A percentile compares a stretch with the other conserved stretches of the same genome.
phyloP scores from a whole-genome alignment of 1,140 invertebrate species.

The Conopomorpha cramerella region DNA sequence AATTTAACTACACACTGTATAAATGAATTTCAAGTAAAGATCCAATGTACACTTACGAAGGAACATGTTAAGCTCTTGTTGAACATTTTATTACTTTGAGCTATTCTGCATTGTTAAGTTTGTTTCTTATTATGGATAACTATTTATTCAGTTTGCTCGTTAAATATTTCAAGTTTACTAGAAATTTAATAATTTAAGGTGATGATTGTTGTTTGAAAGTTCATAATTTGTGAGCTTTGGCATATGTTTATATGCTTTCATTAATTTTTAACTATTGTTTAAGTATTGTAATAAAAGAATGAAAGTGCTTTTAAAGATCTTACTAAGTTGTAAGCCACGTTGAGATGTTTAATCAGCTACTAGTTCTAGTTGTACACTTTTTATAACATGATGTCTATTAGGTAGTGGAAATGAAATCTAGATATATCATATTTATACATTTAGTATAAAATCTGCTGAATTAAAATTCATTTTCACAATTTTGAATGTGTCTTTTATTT shows the following conservation, averaged over 20 bases:
- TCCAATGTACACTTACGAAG: slow-evolving; percentile 25
- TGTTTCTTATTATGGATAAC: slow-evolving; percentile 59
- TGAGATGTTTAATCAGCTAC: slow-evolving; percentile 58
- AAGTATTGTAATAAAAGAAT: slow-evolving; percentile 53
- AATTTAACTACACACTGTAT: slow-evolving; percentile 24
- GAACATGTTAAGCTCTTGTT: slow-evolving; percentile 43
- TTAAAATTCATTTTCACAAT: slow-evolving; percentile 61
- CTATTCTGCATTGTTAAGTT: slow-evolving; percentile 58
- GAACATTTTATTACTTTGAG: slow-evolving; percentile 57
- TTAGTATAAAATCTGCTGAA: slow-evolving; percentile 61
- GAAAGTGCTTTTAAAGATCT: slow-evolving; percentile 59
- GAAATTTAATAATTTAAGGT: slow-evolving; percentile 52
- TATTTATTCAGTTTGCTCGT: slow-evolving; percentile 60
- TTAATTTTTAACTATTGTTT: slow-evolving; percentile 58
- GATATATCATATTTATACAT: slow-evolving; percentile 61
- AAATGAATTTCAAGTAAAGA: slow-evolving; percentile 28
- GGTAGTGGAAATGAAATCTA: slow-evolving; percentile 58
- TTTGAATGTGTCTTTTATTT: slow-evolving; percentile 36
- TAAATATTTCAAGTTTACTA: slow-evolving; percentile 61
- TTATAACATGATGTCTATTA: slow-evolving; percentile 60
- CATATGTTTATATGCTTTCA: slow-evolving; percentile 35
- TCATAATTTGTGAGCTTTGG: slow-evolving; percentile 50
- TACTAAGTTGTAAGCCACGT: slow-evolving; percentile 54
- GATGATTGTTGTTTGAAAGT: slow-evolving; percentile 49
- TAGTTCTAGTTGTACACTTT: slow-evolving; percentile 61